Conservation (phyloP, 2,797 vertebrate genomes). For the Australoheros facetus region DNA sequence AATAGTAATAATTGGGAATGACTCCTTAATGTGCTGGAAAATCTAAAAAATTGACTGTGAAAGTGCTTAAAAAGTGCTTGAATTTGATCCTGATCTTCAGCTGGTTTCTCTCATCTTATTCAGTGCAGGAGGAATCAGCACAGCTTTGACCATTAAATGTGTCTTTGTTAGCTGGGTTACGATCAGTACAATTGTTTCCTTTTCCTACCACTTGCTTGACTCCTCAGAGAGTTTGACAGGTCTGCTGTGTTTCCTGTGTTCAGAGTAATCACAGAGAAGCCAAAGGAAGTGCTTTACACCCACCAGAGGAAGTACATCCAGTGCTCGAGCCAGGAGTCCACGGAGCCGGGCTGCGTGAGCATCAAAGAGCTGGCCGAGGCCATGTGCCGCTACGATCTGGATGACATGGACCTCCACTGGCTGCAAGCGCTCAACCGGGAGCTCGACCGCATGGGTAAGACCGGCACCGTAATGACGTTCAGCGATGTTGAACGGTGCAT, state of each 20-base stretch:
- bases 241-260: not conserved
- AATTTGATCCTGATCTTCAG: too few relatives aligned
- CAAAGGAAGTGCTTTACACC: constrained; percentile 88
- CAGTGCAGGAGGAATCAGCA: not conserved
- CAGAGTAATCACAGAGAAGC: constrained; percentile 87
- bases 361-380: constrained; percentile 91
- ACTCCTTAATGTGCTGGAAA: too few relatives aligned
- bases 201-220: too few relatives aligned
- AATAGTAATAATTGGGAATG: too few relatives aligned
- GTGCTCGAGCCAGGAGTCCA: constrained; percentile 84
- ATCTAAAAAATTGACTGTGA: too few relatives aligned
- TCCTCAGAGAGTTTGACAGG: not conserved
- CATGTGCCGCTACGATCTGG: constrained; percentile 96
- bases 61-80: too few relatives aligned
- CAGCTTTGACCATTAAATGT: not conserved
- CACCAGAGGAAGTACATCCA: constrained; percentile 93
- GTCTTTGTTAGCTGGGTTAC: not conserved
- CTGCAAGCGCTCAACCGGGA: constrained; percentile 89
- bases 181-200: not conserved
- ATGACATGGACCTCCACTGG: constrained; percentile 96
- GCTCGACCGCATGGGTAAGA: constrained; percentile 90
- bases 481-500: not conserved
- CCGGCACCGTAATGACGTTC: not conserved
- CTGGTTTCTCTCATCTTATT: too few relatives aligned
- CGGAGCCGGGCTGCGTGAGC: constrained; percentile 91